Evolutionary conservation across 2,113 vertebrate species (phyloP), one percentile per base, ranked within the genome.

Genomic region (Cynocephalus volans): DNA sequence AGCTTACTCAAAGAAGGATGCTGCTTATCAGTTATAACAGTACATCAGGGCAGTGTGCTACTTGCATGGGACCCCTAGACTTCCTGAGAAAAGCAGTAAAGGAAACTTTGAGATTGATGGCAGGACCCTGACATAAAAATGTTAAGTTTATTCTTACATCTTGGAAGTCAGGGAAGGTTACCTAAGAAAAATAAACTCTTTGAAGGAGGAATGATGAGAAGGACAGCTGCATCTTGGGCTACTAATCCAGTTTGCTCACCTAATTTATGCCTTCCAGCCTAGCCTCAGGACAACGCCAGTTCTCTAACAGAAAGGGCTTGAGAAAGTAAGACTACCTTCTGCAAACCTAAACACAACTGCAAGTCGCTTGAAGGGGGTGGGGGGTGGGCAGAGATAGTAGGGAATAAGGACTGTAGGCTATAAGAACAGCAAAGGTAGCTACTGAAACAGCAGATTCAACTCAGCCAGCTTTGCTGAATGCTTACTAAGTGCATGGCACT

Each of bases 141-240:
- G n/a, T 90, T 62, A 60, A 48, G 33, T 91, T 80, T 65, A 88
- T 84, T 84, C 48, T 81, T 72, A 1, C 2, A 41, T 15, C 23
- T 60, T 95, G 5, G 76, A 85, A 93, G 75, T 82, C 64, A 72
- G 18, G 48, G 65, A 90, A 69, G 50, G 50, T n/a, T 73, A 52
- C 52, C 70, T 80, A 84, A 75, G 76, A 72, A 89, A 88, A 94
- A 73, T 41, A 9, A 87, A 36, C 19, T 31, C 21, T 41, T 48
- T 65, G 28, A 90, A 88, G 70, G 23, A 84, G 33, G 13, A 72
- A 84, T 75, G 13, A 94, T n/a, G 41, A 84, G 80, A 92, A 90
- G 83, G 31, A 58, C 33, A 72, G 1, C 17, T 60, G 19, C 72
- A 67, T 31, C 73, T 88, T 76, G 67, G 21, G 67, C 41, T 76